Base-by-base conservation (phyloP, 2,888 invertebrate genomes). In the Hetaerina titia region DNA sequence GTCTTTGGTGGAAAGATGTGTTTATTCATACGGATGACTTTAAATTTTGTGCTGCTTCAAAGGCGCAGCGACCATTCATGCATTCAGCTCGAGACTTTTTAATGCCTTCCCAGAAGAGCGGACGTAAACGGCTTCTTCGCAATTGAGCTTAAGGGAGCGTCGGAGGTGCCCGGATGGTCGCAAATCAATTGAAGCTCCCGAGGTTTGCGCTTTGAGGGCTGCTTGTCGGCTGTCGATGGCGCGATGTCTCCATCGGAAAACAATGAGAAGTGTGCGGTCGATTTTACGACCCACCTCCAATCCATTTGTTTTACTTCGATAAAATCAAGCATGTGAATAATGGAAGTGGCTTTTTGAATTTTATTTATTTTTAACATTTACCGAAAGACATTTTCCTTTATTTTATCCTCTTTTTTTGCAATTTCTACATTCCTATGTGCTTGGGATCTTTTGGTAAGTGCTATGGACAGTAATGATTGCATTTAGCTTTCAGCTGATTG, bases 101-200 rank as follows among this genome's bases (percentile, higher is more conserved):
- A 81, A 81, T 81, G 81, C 81, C 25, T 81, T 81, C 81, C 81
- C 19, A 9, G 81, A 81, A 81, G 81, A 25, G 81, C 31, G 81
- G 81, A 81, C 81, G 81, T 31, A 31, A 81, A 81, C 15, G 81
- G 81, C 81, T 81, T 81, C 81, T 15, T 81, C 31, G 81, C 81
- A 81, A 81, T 25, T 31, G 81, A 81, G 81, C 8, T 31, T 81
- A 15, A n/a, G 31, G 81, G 13, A 25, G 31, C 31, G 25, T 45
- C 4, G 45, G 31, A 81, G 25, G 25, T 81, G 81, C 25, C 81
- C 22, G 81, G 13, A 31, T 13, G 81, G 25, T 81, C 81, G 81
- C 81, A 81, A 81, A 81, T 81, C 81, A 81, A 81, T 81, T 81
- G 81, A 81, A 81, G 81, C 81, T 31, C 81, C 31, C 11, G 31